phyloP scores from a whole-genome alignment of 2,797 vertebrate species.

The Neosilurus mollespiculum region DNA sequence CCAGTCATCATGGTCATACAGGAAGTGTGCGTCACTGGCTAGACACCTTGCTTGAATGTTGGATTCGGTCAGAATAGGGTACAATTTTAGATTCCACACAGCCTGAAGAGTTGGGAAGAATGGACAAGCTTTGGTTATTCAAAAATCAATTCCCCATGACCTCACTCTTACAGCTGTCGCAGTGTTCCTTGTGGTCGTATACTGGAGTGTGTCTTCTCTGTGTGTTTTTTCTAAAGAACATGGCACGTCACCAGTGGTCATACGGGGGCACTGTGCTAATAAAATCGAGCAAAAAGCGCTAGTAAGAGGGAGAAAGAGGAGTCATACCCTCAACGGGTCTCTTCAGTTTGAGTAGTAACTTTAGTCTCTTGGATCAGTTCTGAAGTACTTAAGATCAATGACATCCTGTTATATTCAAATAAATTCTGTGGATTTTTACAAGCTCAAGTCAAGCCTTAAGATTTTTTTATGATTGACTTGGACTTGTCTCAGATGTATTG shows the following conservation, averaged over 20 bases:
- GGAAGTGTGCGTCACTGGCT: conserved; percentile 21
- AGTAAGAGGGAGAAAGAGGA: not conserved
- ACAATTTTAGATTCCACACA: not conserved
- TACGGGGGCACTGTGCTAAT: not conserved
- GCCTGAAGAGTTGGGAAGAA: not conserved
- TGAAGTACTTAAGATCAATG: not conserved
- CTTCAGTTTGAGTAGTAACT: not conserved
- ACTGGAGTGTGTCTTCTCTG: not conserved
- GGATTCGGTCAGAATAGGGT: not conserved
- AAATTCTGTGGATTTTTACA: not conserved
- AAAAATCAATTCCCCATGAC: not conserved
- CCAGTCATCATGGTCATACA: conserved; percentile 12
- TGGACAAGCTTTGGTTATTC: not conserved
- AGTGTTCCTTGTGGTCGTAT: not conserved
- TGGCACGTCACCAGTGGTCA: not conserved
- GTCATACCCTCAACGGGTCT: not conserved
- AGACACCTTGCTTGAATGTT: conserved; percentile 7
- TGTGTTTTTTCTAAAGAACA: not conserved
- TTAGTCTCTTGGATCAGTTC: not conserved
- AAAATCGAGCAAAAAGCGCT: not conserved
- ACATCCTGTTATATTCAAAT: not conserved
- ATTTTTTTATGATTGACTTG: not conserved
- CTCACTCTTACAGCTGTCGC: not conserved
- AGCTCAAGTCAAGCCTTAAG: not conserved
- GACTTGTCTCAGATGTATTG: not conserved